phyloP scores from a whole-genome alignment of 2,888 invertebrate genomes.

The Pasiphila rectangulata region DNA sequence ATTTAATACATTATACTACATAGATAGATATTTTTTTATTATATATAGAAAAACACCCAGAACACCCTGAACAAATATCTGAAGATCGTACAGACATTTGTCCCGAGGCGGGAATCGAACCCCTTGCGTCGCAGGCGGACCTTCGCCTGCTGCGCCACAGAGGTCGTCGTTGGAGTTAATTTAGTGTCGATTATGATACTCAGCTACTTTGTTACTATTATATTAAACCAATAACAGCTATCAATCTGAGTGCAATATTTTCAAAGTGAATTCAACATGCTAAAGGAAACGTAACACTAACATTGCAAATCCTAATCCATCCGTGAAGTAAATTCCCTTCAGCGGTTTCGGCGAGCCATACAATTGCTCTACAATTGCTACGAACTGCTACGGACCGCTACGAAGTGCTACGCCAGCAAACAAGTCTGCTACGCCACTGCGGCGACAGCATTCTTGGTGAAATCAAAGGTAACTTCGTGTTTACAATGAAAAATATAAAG shows the following conservation, averaged over 20 bases:
- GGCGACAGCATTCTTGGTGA: conserved; percentile 14
- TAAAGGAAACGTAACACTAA: conserved; percentile 18
- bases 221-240: too few species aligned
- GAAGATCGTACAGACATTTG: too few species aligned
- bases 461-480: conserved; percentile 11
- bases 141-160: too few species aligned
- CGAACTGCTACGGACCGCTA: conserved; percentile 21
- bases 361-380: conserved; percentile 25
- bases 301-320: conserved; percentile 20
- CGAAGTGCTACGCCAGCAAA: conserved; percentile 21
- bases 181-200: too few species aligned
- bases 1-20: too few species aligned
- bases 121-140: too few species aligned
- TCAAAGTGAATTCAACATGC: conserved; percentile 12
- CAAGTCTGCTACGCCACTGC: conserved; percentile 20
- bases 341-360: conserved; percentile 21
- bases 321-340: conserved; percentile 22
- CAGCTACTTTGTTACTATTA: neutral
- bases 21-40: too few species aligned
- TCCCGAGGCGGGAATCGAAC: too few species aligned
- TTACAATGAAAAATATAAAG: too few species aligned
- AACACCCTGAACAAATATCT: too few species aligned
- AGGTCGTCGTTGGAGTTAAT: too few species aligned
- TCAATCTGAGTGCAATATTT: neutral
- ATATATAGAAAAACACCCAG: too few species aligned